Evolutionary conservation across 2,888 invertebrate genomes (phyloP), one percentile per base, ranked within the genome.

Genomic region (Dicranocentrus wangi): DNA sequence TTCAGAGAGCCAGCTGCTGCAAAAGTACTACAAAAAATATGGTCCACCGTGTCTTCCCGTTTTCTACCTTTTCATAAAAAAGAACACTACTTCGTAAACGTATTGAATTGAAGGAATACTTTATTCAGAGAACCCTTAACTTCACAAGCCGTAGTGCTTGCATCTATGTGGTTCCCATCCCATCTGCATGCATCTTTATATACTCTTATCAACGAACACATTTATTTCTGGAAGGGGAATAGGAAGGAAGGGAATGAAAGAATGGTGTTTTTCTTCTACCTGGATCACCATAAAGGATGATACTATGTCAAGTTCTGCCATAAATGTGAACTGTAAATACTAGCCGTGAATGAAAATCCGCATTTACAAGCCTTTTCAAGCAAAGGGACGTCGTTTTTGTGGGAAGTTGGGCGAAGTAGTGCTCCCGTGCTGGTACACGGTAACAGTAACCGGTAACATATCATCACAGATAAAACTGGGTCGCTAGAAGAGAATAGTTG

Each of bases 161-260:
- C 13, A 39, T 13, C 5, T 5, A 39, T 39, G 39, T 39, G 39
- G 5, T 39, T 13, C 39, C n/a, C n/a, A n/a, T n/a, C n/a, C n/a
- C 32, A 3, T 32, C 10, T 32, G 32, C 32, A 7, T 32, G 32
- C 10, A 10, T 32, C 32, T 7, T 3, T 32, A 47, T 47, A n/a
- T 47, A n/a, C n/a, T n/a, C n/a, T n/a, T n/a, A n/a, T n/a, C n/a
- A n/a, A n/a, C 47, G 2, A 47, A 15, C 47, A n/a, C 47, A 47
- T 32, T 32, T 47, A n/a, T n/a, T 47, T n/a, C 2, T 47, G 3
- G n/a, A 47, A 47, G 47, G 47, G 47, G 47, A 47, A 47, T 7
- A 47, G 47, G 47, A 47, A 47, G 47, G 47, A 47, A 47, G 47
- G 15, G 15, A 47, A 47, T 47, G 47, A 47, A 10, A 47, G n/a